These are phyloP conservation scores for Archips crataeganus DNA, from an alignment of 2,888 invertebrate genomes.

Conservation along the genomic window DNA sequence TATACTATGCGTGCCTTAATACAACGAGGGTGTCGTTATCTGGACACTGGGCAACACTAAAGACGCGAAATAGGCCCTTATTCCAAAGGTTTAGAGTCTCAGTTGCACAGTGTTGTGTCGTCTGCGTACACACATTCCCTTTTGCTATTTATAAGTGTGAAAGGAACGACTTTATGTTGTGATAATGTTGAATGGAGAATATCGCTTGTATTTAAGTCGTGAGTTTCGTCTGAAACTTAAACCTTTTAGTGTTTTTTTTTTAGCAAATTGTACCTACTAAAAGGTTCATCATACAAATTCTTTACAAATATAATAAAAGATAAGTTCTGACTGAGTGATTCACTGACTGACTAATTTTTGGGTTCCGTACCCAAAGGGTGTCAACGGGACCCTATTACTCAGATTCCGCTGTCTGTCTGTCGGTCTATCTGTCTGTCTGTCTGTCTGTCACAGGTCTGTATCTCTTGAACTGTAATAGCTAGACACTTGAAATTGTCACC, in stretches of 20 bases:
- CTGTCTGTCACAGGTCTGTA: no score
- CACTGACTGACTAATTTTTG: no score
- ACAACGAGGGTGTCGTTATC: slow-evolving; percentile 64
- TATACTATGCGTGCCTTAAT: slow-evolving; percentile 64
- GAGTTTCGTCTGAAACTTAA: neutral
- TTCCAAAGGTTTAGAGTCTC: neutral
- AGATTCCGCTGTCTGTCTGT: no score
- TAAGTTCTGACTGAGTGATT: no score
- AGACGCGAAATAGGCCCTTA: neutral
- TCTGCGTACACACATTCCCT: slow-evolving; percentile 64
- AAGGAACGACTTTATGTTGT: slow-evolving; percentile 66
- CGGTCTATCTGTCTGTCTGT: no score
- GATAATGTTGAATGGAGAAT: slow-evolving; percentile 69
- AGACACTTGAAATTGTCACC: no score
- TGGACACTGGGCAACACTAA: slow-evolving; percentile 21
- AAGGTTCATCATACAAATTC: no score
- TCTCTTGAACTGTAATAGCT: no score
- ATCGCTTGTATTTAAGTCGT: slow-evolving; percentile 50
- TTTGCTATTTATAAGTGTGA: slow-evolving; percentile 74
- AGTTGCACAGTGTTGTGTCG: slow-evolving; percentile 38
- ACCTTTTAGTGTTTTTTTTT: neutral
- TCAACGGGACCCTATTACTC: no score
- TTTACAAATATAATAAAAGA: no score
- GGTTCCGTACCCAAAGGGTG: no score
- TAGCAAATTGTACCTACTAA: neutral